Conservation (phyloP, 1,140 invertebrate genomes). For the Platyscapa corneri region DNA sequence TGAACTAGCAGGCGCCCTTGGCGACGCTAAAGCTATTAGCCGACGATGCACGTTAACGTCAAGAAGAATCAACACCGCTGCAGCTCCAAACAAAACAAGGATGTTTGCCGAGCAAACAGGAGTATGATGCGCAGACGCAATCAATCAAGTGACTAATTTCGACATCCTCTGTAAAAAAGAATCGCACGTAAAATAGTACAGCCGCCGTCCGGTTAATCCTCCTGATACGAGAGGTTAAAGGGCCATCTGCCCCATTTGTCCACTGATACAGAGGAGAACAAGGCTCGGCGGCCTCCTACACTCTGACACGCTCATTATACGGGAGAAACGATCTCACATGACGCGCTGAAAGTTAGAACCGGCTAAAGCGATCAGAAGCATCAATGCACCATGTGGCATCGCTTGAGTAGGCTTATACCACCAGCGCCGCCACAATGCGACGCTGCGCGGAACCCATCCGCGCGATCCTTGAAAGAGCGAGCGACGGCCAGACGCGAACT, state of each 20-base stretch:
- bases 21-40: too few relatives aligned
- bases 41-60: too few relatives aligned
- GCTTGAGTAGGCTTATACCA: slow-evolving; percentile 39
- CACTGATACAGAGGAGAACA: not conserved
- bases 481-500: not conserved
- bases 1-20: too few relatives aligned
- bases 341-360: not conserved
- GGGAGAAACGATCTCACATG: not conserved
- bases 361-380: not conserved
- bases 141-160: slow-evolving; percentile 37
- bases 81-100: too few relatives aligned
- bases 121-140: not conserved
- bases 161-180: not conserved
- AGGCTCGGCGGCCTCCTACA: too few relatives aligned
- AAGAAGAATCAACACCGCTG: too few relatives aligned
- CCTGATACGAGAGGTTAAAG: slow-evolving; percentile 39
- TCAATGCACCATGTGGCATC: slow-evolving; percentile 46
- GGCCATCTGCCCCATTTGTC: slow-evolving; percentile 36
- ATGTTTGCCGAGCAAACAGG: not conserved
- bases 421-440: not conserved
- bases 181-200: slow-evolving; percentile 11
- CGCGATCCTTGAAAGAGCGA: not conserved
- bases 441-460: not conserved
- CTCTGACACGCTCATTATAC: not conserved
- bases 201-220: slow-evolving; percentile 23